Evolutionary conservation across 1,140 invertebrate species (phyloP).

Genomic region (Lucilia cuprina): DNA sequence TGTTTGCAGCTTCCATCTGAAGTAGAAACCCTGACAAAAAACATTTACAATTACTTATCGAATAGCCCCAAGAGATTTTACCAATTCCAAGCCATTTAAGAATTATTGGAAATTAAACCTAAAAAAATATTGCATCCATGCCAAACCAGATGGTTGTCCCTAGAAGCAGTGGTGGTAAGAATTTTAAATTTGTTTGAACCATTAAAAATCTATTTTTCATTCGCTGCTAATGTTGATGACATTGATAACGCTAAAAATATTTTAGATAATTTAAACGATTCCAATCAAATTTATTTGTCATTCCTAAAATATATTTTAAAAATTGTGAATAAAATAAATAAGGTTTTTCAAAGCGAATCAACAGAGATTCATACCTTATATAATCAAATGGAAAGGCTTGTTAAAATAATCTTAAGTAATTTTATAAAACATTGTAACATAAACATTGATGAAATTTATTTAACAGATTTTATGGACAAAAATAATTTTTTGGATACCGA

Average conservation of each 20-base stretch:
- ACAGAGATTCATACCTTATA: background rate
- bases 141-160: conserved; percentile 6
- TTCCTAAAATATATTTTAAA: conserved; percentile 15
- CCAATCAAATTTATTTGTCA: conserved; percentile 15
- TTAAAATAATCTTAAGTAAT: too few species aligned
- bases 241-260: background rate
- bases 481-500: background rate
- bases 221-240: background rate
- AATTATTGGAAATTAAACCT: background rate
- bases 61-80: background rate
- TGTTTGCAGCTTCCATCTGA: background rate
- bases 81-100: background rate
- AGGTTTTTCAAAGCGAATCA: conserved; percentile 19
- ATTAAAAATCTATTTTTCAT: conserved; percentile 9
- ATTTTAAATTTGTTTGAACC: background rate
- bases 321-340: conserved; percentile 21
- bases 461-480: too few species aligned
- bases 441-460: too few species aligned
- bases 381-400: background rate
- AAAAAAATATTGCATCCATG: background rate
- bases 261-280: conserved; percentile 15
- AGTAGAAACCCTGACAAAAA: background rate
- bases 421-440: too few species aligned
- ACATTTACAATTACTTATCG: background rate
- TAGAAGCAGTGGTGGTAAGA: background rate